Conservation (phyloP, 2,113 vertebrate genomes). For the Nematolebias whitei region DNA sequence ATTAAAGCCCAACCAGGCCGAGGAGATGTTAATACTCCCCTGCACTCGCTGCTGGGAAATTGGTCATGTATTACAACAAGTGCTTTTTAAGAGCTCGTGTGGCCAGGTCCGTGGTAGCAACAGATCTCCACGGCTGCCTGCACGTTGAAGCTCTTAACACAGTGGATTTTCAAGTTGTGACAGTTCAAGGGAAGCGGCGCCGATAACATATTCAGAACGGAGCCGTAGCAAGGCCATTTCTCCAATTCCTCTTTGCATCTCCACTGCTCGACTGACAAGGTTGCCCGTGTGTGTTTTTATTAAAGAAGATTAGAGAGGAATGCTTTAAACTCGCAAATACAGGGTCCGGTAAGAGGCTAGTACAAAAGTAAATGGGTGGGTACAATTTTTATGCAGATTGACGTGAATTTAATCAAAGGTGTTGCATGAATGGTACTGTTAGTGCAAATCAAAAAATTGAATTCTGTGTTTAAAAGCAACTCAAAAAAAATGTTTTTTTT, state of each 20-base stretch:
- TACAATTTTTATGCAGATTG: background rate
- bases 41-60: constrained; percentile 57
- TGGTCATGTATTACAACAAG: constrained; percentile 76
- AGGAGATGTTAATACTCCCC: constrained; percentile 69
- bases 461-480: background rate
- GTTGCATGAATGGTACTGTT: background rate
- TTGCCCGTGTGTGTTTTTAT: constrained; percentile 55
- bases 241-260: constrained; percentile 70
- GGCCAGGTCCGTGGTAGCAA: constrained; percentile 54
- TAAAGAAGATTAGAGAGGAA: constrained; percentile 61
- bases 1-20: constrained; percentile 66
- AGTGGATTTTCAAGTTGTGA: constrained; percentile 71
- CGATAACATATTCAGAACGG: constrained; percentile 76
- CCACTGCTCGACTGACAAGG: constrained; percentile 65
- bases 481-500: no score
- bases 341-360: constrained; percentile 33
- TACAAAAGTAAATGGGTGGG: constrained; percentile 1
- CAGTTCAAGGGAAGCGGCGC: constrained; percentile 77
- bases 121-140: constrained; percentile 61
- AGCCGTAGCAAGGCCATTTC: constrained; percentile 72
- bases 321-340: constrained; percentile 53
- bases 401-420: background rate
- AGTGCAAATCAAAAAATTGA: background rate
- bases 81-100: constrained; percentile 67
- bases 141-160: constrained; percentile 63